phyloP scores from a whole-genome alignment of 2,888 invertebrate genomes.

The Sicus ferrugineus region DNA sequence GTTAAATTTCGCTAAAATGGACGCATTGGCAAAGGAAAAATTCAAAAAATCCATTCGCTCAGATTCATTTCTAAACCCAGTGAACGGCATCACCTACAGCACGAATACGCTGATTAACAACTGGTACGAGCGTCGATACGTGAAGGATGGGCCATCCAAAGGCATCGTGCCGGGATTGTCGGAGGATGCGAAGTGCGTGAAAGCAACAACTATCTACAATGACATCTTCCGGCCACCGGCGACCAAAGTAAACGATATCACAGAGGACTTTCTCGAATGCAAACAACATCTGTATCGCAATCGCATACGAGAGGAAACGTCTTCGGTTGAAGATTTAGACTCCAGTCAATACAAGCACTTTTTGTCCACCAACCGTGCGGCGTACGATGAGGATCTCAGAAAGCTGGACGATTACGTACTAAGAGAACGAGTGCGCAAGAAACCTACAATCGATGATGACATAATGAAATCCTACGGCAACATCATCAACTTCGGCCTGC shows the following conservation, averaged over 20 bases:
- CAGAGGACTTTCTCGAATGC: background rate
- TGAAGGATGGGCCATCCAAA: background rate
- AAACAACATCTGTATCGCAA: background rate
- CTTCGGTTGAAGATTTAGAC: background rate
- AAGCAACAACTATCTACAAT: background rate
- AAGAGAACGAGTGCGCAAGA: background rate
- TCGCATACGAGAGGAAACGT: background rate
- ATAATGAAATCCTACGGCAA: background rate
- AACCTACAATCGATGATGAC: background rate
- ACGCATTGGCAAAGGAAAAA: background rate
- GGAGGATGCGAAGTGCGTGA: background rate
- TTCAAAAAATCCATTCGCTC: background rate
- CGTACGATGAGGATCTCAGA: background rate
- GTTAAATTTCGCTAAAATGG: slow-evolving; percentile 8
- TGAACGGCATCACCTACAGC: slow-evolving; percentile 7
- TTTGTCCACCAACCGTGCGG: background rate
- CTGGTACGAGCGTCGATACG: slow-evolving; percentile 14
- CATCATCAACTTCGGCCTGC: background rate
- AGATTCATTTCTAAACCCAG: slow-evolving; percentile 21
- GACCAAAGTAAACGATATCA: background rate
- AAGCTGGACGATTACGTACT: background rate
- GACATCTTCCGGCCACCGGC: background rate
- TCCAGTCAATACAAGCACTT: background rate
- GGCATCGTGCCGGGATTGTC: slow-evolving; percentile 11
- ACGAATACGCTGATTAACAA: slow-evolving; percentile 8